Evolutionary conservation across 2,888 invertebrate genomes (phyloP).

Genomic region (Eutolmus rufibarbis): DNA sequence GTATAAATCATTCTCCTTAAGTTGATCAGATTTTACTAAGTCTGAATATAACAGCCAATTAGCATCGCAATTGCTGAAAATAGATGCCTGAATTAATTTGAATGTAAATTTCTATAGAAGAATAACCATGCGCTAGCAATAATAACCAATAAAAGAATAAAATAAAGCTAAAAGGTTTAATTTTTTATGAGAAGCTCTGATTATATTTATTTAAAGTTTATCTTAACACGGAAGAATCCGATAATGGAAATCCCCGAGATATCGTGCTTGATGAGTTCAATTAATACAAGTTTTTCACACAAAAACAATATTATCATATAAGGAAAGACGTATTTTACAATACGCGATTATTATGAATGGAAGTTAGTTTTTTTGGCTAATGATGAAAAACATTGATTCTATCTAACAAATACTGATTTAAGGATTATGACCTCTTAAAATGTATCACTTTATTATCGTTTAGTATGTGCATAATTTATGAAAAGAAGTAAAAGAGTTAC

Average conservation of each 20-base stretch:
- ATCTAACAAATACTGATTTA: too few species aligned
- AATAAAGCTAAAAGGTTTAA: neutral
- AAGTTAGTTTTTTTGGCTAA: too few species aligned
- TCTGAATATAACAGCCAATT: neutral
- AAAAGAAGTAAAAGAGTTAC: too few species aligned
- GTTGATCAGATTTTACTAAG: too few species aligned
- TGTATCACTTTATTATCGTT: too few species aligned
- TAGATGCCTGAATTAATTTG: neutral
- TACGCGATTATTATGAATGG: too few species aligned
- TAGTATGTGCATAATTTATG: too few species aligned
- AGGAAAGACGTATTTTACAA: too few species aligned
- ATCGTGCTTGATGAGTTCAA: neutral
- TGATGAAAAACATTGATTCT: too few species aligned
- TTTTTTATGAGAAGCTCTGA: neutral
- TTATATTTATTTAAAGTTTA: neutral
- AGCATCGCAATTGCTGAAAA: neutral
- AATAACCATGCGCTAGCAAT: neutral
- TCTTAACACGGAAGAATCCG: neutral
- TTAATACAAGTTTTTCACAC: neutral
- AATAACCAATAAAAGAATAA: neutral
- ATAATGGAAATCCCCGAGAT: neutral
- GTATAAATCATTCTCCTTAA: neutral
- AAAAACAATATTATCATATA: neutral
- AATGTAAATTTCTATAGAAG: neutral
- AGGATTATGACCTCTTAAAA: too few species aligned